A percentile compares a stretch with the other conserved stretches of the same genome.
Conservation (phyloP, 2,888 invertebrate species). For the Hirtodrosophila cameraria region DNA sequence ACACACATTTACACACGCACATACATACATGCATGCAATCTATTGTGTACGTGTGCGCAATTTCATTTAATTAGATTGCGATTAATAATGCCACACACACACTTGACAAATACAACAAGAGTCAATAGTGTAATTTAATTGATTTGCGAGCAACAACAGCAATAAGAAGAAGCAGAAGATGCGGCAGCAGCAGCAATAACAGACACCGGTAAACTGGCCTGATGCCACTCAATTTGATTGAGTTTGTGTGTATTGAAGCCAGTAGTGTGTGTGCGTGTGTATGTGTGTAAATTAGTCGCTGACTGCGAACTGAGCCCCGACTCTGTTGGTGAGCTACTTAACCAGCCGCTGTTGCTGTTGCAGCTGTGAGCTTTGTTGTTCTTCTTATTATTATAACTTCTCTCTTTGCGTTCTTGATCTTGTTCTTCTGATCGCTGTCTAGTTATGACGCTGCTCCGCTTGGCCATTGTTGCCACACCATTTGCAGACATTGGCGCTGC, state of each 20-base stretch:
- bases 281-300: constrained; percentile 30
- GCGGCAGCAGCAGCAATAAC: constrained; percentile 3
- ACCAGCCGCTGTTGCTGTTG: constrained; percentile 28
- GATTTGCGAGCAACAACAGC: constrained; percentile 60
- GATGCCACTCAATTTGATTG: constrained; percentile 57
- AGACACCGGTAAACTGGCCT: constrained; percentile 50
- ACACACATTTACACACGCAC: constrained; percentile 24
- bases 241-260: constrained; percentile 17
- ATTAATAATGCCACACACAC: constrained; percentile 66
- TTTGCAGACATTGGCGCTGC: constrained; percentile 71
- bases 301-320: too few relatives aligned
- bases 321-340: constrained; percentile 37
- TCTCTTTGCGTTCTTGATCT: constrained; percentile 23
- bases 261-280: constrained; percentile 2
- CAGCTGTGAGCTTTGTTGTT: constrained; percentile 27
- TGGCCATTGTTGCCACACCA: constrained; percentile 74
- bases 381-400: constrained; percentile 10
- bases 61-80: constrained; percentile 77
- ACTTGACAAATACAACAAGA: constrained; percentile 31
- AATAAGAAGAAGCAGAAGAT: constrained; percentile 17
- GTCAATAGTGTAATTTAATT: constrained; percentile 73
- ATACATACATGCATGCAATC: constrained; percentile 17
- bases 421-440: constrained; percentile 22
- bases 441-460: constrained; percentile 59
- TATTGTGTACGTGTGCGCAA: constrained; percentile 55